Evolutionary conservation across 2,888 invertebrate genomes (phyloP), one percentile per base, ranked within the genome.

Genomic region (Pammene aurita): DNA sequence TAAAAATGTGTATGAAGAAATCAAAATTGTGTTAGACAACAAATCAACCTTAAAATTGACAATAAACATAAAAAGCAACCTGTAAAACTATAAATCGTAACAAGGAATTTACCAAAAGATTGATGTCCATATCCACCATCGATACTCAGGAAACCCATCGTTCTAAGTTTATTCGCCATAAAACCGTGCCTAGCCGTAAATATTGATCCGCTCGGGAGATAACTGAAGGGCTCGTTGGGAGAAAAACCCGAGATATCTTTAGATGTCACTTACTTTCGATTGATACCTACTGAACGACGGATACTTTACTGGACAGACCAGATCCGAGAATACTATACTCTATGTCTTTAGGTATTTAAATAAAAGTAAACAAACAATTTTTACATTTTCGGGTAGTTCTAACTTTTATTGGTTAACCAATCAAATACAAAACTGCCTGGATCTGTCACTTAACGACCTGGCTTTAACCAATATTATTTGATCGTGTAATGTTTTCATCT

Each of bases 151-250:
- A 77, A 78, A 74, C 77, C 79, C 81, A 76, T 86, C 80, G 78
- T 76, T 78, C 79, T 77, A 79, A 82, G 77, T 87, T 89, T 85
- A 88, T 85, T 84, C 74, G 77, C 80, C 83, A 82, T 90, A 88
- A 89, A 88, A 83, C 81, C 81, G 84, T 84, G 82, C 82, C 80
- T 70, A 73, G 76, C 77, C 80, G 84, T 85, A 86, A 86, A 85
- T 83, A 84, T 84, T 79, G 85, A 83, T 81, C 80, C 80, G 77
- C 76, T 79, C 74, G 54, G 65, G 72, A 77, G 84, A 85, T 85
- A 87, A 79, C 79, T 81, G 77, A 81, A 80, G 78, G 79, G 74
- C 75, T 77, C 73, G 67, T 72, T 72, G 73, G 78, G 78, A 54
- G 54, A 78, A 78, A 84, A 84, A 85, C 80, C 81, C 84, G 83